These are phyloP conservation scores for Ricordea florida DNA, from an alignment of 92 coral and sea anemone genomes.

Conservation along the genomic window DNA sequence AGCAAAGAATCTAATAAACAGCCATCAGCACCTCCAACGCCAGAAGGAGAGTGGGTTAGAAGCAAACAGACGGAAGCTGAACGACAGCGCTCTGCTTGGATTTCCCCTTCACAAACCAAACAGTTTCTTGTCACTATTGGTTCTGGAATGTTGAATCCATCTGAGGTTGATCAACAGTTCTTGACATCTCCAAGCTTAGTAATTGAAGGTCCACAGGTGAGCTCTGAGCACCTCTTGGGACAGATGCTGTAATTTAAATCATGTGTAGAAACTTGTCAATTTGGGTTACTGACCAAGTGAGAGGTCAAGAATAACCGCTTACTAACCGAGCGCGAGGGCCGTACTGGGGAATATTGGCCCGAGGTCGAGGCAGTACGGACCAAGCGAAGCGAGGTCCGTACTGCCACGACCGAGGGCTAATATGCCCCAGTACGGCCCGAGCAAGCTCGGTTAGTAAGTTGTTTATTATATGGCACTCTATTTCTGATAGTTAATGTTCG, in stretches of 20 bases:
- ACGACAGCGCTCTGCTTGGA: constrained; percentile 72
- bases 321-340: too few relatives aligned
- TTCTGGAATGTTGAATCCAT: constrained; percentile 82
- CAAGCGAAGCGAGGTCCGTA: too few relatives aligned
- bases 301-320: too few relatives aligned
- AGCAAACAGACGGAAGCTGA: constrained; percentile 78
- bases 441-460: too few relatives aligned
- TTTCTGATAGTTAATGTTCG: too few relatives aligned
- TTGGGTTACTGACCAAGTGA: too few relatives aligned
- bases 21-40: constrained; percentile 63
- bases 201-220: constrained; percentile 77
- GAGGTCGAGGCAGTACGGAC: too few relatives aligned
- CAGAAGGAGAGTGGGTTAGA: constrained; percentile 68
- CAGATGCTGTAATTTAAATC: neutral
- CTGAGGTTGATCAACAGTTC: constrained; percentile 81
- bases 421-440: too few relatives aligned
- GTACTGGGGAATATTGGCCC: too few relatives aligned
- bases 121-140: constrained; percentile 78
- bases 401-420: too few relatives aligned
- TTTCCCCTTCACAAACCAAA: constrained; percentile 73
- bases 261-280: neutral
- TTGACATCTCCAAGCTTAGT: constrained; percentile 85
- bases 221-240: neutral
- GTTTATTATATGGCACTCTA: too few relatives aligned
- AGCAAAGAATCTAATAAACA: constrained; percentile 28